Percentiles rank a stretch among this genome's conserved stretches.
Evolutionary conservation across 2,888 invertebrate species (phyloP).

Genomic region (Smittia sp.): DNA sequence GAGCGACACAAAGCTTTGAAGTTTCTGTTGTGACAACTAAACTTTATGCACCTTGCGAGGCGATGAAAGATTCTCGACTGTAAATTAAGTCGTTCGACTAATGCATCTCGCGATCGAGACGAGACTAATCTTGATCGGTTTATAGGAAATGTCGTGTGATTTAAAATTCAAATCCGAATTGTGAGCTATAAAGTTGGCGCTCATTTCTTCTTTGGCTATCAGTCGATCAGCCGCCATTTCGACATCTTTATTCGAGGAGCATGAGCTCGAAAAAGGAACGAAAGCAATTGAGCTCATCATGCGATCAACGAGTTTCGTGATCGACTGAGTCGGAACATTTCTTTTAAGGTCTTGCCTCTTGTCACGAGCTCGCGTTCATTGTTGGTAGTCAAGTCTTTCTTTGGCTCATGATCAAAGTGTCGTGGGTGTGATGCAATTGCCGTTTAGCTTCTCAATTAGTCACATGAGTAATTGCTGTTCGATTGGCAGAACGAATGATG

Average conservation of each 20-base stretch:
- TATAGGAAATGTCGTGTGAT: neutral
- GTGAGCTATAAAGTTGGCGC: neutral
- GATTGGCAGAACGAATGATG: neutral
- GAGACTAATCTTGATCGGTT: neutral
- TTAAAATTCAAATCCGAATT: neutral
- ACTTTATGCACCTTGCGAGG: neutral
- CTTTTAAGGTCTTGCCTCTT: neutral
- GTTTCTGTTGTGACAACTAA: neutral
- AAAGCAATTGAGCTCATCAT: neutral
- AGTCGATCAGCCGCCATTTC: neutral
- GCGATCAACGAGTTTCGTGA: neutral
- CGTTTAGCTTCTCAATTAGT: conserved; percentile 21
- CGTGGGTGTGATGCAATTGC: conserved; percentile 14
- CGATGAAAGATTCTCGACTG: conserved; percentile 6
- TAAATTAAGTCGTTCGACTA: neutral
- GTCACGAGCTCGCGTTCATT: conserved; percentile 8
- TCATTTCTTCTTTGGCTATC: neutral
- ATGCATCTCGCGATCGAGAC: neutral
- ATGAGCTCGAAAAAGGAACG: too few species aligned
- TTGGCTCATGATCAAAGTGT: neutral
- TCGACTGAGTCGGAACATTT: neutral
- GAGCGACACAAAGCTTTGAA: conserved; percentile 12
- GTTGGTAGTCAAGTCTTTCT: neutral
- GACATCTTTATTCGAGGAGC: neutral
- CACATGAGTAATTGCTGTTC: conserved; percentile 1